Evolutionary conservation across 2,797 vertebrate species (phyloP).

Genomic region (Scyliorhinus canicula): DNA sequence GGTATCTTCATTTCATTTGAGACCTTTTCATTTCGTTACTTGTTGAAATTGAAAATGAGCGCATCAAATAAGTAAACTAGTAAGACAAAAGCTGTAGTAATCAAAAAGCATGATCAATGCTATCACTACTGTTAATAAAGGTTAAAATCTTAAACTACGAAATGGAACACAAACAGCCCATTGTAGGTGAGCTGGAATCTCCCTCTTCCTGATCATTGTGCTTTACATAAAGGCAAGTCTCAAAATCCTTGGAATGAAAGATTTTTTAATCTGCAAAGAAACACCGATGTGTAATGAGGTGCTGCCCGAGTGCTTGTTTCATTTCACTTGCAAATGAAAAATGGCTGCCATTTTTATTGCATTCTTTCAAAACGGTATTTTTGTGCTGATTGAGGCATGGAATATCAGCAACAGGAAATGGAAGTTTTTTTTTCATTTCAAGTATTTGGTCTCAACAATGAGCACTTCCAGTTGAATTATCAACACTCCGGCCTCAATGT

Average conservation of each 20-base stretch:
- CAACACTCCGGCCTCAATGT: not conserved
- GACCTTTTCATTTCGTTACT: not conserved
- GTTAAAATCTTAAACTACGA: not conserved
- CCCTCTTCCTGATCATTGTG: not conserved
- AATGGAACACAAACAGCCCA: not conserved
- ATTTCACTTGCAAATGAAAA: not conserved
- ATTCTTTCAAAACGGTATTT: not conserved
- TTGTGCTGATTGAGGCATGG: not conserved
- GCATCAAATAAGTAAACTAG: not conserved
- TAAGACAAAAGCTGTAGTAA: too few relatives aligned
- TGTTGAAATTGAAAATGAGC: not conserved
- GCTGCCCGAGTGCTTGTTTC: not conserved
- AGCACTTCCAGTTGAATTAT: not conserved
- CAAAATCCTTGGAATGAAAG: not conserved
- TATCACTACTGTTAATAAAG: not conserved
- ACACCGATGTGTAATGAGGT: not conserved
- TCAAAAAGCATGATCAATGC: not conserved
- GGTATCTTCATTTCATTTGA: not conserved
- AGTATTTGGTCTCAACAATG: not conserved
- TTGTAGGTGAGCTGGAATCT: not conserved
- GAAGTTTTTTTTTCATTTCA: not conserved
- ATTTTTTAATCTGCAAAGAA: not conserved
- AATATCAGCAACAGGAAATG: not conserved
- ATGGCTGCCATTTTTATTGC: not conserved
- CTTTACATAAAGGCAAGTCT: not conserved